phyloP scores from a whole-genome alignment of 2,113 vertebrate species.

The Bostrychus sinensis region DNA sequence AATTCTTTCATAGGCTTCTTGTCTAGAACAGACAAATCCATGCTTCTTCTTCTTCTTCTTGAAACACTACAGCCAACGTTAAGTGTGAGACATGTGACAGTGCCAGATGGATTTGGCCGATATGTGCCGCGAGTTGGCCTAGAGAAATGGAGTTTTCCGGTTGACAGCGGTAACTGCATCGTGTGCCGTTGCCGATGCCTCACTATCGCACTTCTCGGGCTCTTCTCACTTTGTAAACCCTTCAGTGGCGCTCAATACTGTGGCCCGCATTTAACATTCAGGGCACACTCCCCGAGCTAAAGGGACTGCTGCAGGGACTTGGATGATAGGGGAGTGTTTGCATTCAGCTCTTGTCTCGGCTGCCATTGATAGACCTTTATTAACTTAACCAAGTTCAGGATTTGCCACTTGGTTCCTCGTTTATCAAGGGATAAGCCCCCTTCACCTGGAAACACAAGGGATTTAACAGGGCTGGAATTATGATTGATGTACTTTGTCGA shows the following conservation, averaged over 20 bases:
- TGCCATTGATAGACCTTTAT: conserved; percentile 58
- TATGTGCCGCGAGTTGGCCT: conserved; percentile 27
- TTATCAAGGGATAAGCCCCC: conserved; percentile 33
- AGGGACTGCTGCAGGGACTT: conserved; percentile 59
- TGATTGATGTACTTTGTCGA: background rate
- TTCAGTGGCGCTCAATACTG: conserved; percentile 58
- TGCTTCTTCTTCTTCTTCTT: conserved; percentile 43
- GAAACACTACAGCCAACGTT: conserved; percentile 14
- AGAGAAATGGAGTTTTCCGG: conserved; percentile 20
- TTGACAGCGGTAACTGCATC: conserved; percentile 21
- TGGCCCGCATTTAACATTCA: conserved; percentile 73
- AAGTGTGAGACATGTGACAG: conserved; percentile 7
- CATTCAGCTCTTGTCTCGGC: conserved; percentile 61
- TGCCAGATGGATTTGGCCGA: conserved; percentile 30
- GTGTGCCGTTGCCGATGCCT: conserved; percentile 22
- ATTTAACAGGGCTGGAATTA: conserved; percentile 28
- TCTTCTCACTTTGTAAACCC: conserved; percentile 52
- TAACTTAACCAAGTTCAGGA: conserved; percentile 51
- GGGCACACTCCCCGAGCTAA: conserved; percentile 65
- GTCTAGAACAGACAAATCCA: conserved; percentile 52
- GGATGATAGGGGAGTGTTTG: conserved; percentile 64
- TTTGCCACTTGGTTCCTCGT: conserved; percentile 20
- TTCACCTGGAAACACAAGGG: conserved; percentile 23
- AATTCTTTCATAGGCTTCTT: conserved; percentile 51
- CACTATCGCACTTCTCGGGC: conserved; percentile 19